Evolutionary conservation across 2,888 invertebrate genomes (phyloP), one percentile per base, ranked within the genome.

Genomic region (Cataglyphis rosenhaueri): DNA sequence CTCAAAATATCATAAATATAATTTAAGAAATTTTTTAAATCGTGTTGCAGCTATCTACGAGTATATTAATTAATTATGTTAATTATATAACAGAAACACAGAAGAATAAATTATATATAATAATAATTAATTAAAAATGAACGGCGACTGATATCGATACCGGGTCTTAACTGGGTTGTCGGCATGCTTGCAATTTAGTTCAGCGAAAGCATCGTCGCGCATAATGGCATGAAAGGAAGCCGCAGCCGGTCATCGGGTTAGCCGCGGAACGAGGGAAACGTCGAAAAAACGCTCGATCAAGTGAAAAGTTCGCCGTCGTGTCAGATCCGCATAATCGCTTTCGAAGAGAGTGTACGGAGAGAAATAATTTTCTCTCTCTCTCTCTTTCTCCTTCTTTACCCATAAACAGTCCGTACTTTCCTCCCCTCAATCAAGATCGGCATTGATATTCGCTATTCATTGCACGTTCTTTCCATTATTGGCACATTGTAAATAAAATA

Each of bases 401-500:
- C 52, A 78, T 83, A 85, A 86, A 79, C 74, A 85, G 76, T 61
- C 71, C 25, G 62, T 62, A 84, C 85, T 87, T 85, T 84, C 84
- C 82, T 84, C 83, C 82, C 70, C 57, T 83, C 85, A 84, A 92
- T 91, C 91, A 8, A 52, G 18, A 52, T 52, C 48, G 48, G 88
- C 35, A 81, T 66, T 86, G 91, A 91, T 92, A 92, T 92, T 90
- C 87, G 85, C 87, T 81, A 91, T 91, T 91, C 91, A 90, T 88
- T 90, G 91, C 92, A 92, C 91, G 91, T 90, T 92, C 89, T 89
- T 91, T 91, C 91, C 91, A 92, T 92, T 92, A 92, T 87, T 88
- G 88, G 84, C 90, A 87, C 89, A 86, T 88, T 86, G 91, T 92
- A 91, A 92, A 92, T 92, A 92, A 92, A 89, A 88, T 84, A 87